Evolutionary conservation across 2,888 invertebrate species (phyloP), one percentile per base, ranked within the genome.

Genomic region (Glyphotaelius pellucidus): DNA sequence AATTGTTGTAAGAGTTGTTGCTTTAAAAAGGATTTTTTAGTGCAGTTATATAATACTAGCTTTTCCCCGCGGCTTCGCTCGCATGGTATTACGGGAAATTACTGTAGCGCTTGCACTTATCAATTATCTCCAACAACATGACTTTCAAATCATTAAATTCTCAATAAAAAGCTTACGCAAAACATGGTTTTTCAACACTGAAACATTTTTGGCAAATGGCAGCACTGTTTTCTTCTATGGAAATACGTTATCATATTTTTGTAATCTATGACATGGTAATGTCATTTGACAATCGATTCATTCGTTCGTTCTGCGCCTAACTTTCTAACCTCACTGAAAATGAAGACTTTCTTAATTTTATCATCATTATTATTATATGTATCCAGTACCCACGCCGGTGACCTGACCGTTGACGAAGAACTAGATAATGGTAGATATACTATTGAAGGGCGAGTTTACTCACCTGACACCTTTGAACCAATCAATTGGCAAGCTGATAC

Each of bases 361-460:
- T 25, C 87, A 31, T 42, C 85, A 5, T 80, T 87, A 2, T 80
- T 80, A 80, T 91, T 92, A 92, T 31, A 80, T 83, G 89, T 52
- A 92, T 94, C 52, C 92, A 93, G 31, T 88, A 32, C 79, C 25
- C 25, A 32, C 19, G 86, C 89, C 52, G 87, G 80, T 32, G 94
- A 94, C 93, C 94, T 94, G 94, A 93, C 94, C 15, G 93, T 94
- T 12, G 96, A 96, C 90, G 96, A 96, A 93, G 96, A 96, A 81
- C 93, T 94, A 47, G 95, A 95, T 52, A 95, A 94, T 91, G 97
- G 97, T 89, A 95, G 97, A 92, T 98, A 98, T 94, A 96, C 96
- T 79, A 98, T 98, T 86, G 98, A 98, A 95, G 98, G 98, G 35
- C 97, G 97, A 95, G 97, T 98, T 7, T 97, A 97, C 95, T 97